Evolutionary conservation across 2,888 invertebrate species (phyloP), one percentile per base, ranked within the genome.

Genomic region (Agrotis clavis): DNA sequence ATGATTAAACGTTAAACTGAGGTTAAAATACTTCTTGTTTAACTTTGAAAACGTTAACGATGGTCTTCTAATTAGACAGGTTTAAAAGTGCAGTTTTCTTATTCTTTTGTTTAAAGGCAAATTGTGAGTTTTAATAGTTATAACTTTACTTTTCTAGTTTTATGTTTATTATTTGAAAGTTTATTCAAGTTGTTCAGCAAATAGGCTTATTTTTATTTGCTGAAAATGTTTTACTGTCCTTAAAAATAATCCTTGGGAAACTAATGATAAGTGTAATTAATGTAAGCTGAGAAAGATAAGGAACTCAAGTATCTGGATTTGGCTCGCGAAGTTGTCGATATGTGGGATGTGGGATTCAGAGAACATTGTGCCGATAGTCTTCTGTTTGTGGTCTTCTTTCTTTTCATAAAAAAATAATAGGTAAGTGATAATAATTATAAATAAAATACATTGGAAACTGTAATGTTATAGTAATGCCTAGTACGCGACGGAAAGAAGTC

Each of bases 11-110:
- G 74, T 21, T 71, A 11, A 75, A 59, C 16, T 14, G 13, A 16
- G 75, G 53, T 67, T 71, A 51, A 74, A 81, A 74, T 62, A 21
- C 54, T 51, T 25, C 59, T 59, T 54, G 45, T 75, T 81, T 63
- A 67, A 75, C 54, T 74, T 75, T 74, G 16, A 19, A 21, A 79
- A 59, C 45, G 51, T 66, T 74, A 74, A 67, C 48, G 57, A 41
- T 50, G 74, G 45, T 18, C 47, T 51, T 81, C 14, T 67, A 74
- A 74, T 80, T 74, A 75, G 6, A 54, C 19, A 35, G 57, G 4
- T 19, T 45, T 25, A 50, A 51, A 59, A 74, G n/a, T 35, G 53
- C 48, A 48, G 19, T 67, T 80, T 67, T 54, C 53, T 50, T 56
- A 19, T 13, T 3, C 35, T 57, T 72, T 57, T n/a, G n/a, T 67